Evolutionary conservation across 2,797 vertebrate species (phyloP), one percentile per base, ranked within the genome.

Genomic region (Botia kubotai): DNA sequence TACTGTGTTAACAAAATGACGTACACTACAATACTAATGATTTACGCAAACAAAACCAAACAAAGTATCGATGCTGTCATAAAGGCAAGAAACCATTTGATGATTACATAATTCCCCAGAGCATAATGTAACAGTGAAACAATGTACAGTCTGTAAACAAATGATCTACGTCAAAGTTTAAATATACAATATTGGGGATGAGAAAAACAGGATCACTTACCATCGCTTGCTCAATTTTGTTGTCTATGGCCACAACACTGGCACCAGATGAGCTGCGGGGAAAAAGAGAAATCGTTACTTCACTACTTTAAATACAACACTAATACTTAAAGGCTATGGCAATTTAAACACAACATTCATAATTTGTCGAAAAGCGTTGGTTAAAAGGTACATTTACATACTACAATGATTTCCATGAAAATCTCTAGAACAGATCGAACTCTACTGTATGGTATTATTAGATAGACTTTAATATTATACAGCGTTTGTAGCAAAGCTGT

Each of bases 191-290:
- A 21, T 55, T 46, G 2, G 43, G 43, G 10, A 10, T 46, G 43
- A 46, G 33, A 66, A 2, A 63, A 16, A 69, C 11, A 26, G 0
- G 14, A 2, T 81, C 89, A 96, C 98, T 85, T 94, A 99, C 98
- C 98, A 99, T 99, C 21, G 98, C 98, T 92, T 99, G 98, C 86
- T 99, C 97, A 85, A 99, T 99, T 91, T 99, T 99, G 96, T 99
- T 99, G 95, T 99, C 98, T 89, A 99, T 99, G 87, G 98, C 98
- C 91, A 99, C 98, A 87, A 99, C 97, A 88, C 97, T 99, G 91
- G 97, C 96, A 91, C 97, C 97, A 48, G 98, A 98, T 67, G 97
- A 96, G 89, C 98, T 99, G 95, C 6, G 93, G 88, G 71, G 72
- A 6, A 50, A 71, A 67, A 3, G 14, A 55, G 11, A 50, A 39